A percentile compares a stretch with the other conserved stretches of the same genome.
Conservation (phyloP, 2,888 invertebrate genomes). For the Drosophila melanosoma region DNA sequence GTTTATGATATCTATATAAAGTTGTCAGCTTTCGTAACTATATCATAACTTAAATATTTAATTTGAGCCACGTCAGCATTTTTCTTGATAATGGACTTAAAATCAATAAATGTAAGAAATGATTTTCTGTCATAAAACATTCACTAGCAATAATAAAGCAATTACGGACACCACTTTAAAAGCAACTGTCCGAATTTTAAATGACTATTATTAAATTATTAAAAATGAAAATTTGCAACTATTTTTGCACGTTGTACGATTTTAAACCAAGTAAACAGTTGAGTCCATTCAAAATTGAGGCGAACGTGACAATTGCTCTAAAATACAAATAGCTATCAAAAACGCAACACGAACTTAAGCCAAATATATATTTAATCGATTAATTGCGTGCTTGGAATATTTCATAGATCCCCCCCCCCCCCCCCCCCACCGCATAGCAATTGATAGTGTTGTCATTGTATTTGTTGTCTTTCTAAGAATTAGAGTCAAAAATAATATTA, state of each 20-base stretch:
- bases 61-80: slow-evolving; percentile 11
- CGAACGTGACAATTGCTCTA: slow-evolving; percentile 40
- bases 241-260: slow-evolving; percentile 14
- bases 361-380: slow-evolving; percentile 74
- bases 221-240: neutral
- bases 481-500: slow-evolving; percentile 69
- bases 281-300: slow-evolving; percentile 22
- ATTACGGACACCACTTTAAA: slow-evolving; percentile 3
- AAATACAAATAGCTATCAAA: slow-evolving; percentile 7
- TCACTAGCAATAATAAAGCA: slow-evolving; percentile 5
- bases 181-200: slow-evolving; percentile 2
- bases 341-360: slow-evolving; percentile 29
- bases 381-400: slow-evolving; percentile 74
- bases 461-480: slow-evolving; percentile 36
- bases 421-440: slow-evolving; percentile 35
- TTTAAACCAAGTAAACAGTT: neutral
- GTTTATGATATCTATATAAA: neutral
- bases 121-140: slow-evolving; percentile 23
- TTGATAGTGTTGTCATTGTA: slow-evolving; percentile 38
- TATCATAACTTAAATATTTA: neutral
- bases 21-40: neutral
- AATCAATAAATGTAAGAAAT: slow-evolving; percentile 44
- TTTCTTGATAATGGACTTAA: slow-evolving; percentile 37
- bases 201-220: neutral
- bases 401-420: slow-evolving; percentile 11